Conservation (phyloP, 2,797 vertebrate genomes). For the Miichthys miiuy region DNA sequence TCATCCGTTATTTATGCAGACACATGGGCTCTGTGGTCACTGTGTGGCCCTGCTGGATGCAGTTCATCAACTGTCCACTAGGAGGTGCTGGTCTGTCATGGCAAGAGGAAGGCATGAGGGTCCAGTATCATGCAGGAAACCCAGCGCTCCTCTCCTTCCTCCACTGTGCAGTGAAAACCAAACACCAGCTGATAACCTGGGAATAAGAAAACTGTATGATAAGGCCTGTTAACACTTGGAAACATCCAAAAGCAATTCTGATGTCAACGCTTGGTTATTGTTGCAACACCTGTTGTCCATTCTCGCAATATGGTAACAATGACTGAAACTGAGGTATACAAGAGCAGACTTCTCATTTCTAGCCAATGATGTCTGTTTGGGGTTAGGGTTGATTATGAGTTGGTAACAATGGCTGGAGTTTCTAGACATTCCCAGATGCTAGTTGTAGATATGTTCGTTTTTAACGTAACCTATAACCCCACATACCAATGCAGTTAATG, state of each 20-base stretch:
- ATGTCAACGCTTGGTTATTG: not conserved
- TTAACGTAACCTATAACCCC: not conserved
- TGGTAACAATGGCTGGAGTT: not conserved
- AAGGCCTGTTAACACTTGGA: not conserved
- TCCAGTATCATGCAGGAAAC: slow-evolving; percentile 83
- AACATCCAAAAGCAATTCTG: not conserved
- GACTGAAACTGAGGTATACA: no score
- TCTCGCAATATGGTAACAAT: no score
- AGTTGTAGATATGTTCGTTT: no score
- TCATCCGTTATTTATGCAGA: slow-evolving; percentile 14
- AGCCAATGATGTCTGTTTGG: no score
- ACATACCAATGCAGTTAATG: not conserved
- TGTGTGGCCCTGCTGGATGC: slow-evolving; percentile 78
- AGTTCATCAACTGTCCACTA: slow-evolving; percentile 68
- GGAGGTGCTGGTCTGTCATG: slow-evolving; percentile 77
- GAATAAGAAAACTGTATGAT: slow-evolving; percentile 18
- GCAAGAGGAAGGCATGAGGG: slow-evolving; percentile 63
- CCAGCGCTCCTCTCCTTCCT: slow-evolving; percentile 37
- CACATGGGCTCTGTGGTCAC: slow-evolving; percentile 30
- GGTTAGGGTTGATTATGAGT: no score
- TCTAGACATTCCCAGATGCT: no score
- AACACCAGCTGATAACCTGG: slow-evolving; percentile 55
- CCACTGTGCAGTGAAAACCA: slow-evolving; percentile 37
- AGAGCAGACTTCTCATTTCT: no score
- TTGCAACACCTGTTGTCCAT: not conserved